Percentiles rank a stretch among this genome's conserved stretches.
phyloP scores from a whole-genome alignment of 2,888 invertebrate genomes.

The Siphlonurus alternatus region DNA sequence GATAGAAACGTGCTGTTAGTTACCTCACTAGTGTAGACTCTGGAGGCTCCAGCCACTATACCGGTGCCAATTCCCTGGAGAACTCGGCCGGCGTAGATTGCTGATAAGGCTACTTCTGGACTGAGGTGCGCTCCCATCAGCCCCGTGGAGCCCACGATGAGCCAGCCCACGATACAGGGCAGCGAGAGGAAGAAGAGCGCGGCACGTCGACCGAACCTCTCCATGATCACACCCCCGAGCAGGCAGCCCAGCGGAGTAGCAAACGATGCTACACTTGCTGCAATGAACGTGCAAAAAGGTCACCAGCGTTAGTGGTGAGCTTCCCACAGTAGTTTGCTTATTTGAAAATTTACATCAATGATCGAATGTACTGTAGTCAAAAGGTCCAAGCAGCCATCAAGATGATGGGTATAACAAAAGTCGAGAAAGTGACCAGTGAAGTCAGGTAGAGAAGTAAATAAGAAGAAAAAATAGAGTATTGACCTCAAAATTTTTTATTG shows the following conservation, averaged over 20 bases:
- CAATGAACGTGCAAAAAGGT: too few relatives aligned
- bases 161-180: background rate
- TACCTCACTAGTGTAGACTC: constrained; percentile 46
- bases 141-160: background rate
- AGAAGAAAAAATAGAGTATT: too few relatives aligned
- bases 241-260: background rate
- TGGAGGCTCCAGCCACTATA: constrained; percentile 51
- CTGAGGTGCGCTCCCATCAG: background rate
- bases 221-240: background rate
- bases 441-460: too few relatives aligned
- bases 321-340: too few relatives aligned
- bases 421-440: too few relatives aligned
- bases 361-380: too few relatives aligned
- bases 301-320: too few relatives aligned
- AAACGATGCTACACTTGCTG: background rate
- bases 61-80: constrained; percentile 52
- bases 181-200: background rate
- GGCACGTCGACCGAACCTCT: background rate
- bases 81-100: constrained; percentile 29
- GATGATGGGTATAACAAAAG: too few relatives aligned
- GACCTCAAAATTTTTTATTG: too few relatives aligned
- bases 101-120: background rate
- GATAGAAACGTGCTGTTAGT: too few relatives aligned
- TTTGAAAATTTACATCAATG: too few relatives aligned
- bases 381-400: too few relatives aligned